Conservation (phyloP, 2,888 invertebrate genomes). For the Scaptomyza reducta region DNA sequence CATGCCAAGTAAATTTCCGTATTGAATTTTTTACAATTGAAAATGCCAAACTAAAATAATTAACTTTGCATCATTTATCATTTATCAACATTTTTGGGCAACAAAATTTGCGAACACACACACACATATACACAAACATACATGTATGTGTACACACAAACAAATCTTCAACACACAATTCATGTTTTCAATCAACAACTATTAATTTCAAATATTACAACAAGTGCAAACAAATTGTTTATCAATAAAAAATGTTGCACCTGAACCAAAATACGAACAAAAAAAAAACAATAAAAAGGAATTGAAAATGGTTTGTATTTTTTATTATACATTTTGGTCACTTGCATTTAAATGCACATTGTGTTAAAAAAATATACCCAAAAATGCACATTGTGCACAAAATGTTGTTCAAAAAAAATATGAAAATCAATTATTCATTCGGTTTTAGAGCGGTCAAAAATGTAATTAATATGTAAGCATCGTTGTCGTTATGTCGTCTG, state of each 20-base stretch:
- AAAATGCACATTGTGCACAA: slow-evolving; percentile 37
- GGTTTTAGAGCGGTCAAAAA: slow-evolving; percentile 67
- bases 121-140: slow-evolving; percentile 1
- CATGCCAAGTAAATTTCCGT: background rate
- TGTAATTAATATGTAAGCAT: slow-evolving; percentile 67
- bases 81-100: slow-evolving; percentile 42
- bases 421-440: slow-evolving; percentile 65
- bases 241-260: slow-evolving; percentile 60
- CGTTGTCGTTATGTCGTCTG: slow-evolving; percentile 4
- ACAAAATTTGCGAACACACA: slow-evolving; percentile 15
- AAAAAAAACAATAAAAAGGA: slow-evolving; percentile 19
- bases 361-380: background rate
- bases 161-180: slow-evolving; percentile 28
- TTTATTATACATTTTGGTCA: slow-evolving; percentile 40
- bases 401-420: slow-evolving; percentile 36
- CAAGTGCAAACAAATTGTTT: slow-evolving; percentile 37
- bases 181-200: slow-evolving; percentile 61
- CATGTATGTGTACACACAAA: background rate
- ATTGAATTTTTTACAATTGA: background rate
- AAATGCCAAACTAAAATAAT: slow-evolving; percentile 25
- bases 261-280: slow-evolving; percentile 28
- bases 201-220: slow-evolving; percentile 62
- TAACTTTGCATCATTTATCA: slow-evolving; percentile 50
- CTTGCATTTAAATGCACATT: slow-evolving; percentile 53
- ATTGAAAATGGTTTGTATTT: slow-evolving; percentile 31